Conservation (phyloP, 2,113 vertebrate species). For the Puntigrus tetrazona region DNA sequence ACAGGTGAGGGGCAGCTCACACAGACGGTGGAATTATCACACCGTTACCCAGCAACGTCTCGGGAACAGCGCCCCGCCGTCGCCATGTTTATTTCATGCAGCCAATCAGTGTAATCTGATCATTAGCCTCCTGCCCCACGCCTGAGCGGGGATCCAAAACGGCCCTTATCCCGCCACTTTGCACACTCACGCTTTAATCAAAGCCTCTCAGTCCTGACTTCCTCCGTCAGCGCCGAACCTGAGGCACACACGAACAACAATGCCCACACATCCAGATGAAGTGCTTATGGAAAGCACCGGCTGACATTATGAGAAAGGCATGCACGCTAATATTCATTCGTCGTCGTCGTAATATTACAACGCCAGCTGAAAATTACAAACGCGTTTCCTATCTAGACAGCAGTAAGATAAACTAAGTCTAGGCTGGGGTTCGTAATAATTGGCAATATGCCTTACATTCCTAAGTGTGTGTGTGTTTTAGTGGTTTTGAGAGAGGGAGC, state of each 20-base stretch:
- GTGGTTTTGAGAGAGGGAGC: conserved; percentile 5
- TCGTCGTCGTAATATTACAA: conserved; percentile 41
- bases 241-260: conserved; percentile 23
- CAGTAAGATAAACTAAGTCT: conserved; percentile 21
- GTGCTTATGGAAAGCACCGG: conserved; percentile 30
- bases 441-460: conserved; percentile 22
- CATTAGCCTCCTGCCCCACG: conserved; percentile 57
- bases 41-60: conserved; percentile 49
- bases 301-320: conserved; percentile 43
- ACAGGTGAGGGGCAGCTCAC: conserved; percentile 51
- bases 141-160: conserved; percentile 53
- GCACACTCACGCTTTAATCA: conserved; percentile 52
- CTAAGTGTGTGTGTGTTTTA: conserved; percentile 31
- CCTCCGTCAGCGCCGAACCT: conserved; percentile 24
- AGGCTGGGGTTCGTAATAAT: conserved; percentile 29
- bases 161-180: conserved; percentile 46
- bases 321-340: conserved; percentile 32
- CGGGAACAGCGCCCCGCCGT: conserved; percentile 30
- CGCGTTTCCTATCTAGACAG: conserved; percentile 34
- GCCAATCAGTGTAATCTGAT: conserved; percentile 59
- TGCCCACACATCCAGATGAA: conserved; percentile 50
- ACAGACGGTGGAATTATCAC: conserved; percentile 48
- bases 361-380: conserved; percentile 48
- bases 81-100: conserved; percentile 59
- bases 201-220: conserved; percentile 34